Base-by-base conservation (phyloP, 2,888 invertebrate genomes). In the Drosophila meridiana region DNA sequence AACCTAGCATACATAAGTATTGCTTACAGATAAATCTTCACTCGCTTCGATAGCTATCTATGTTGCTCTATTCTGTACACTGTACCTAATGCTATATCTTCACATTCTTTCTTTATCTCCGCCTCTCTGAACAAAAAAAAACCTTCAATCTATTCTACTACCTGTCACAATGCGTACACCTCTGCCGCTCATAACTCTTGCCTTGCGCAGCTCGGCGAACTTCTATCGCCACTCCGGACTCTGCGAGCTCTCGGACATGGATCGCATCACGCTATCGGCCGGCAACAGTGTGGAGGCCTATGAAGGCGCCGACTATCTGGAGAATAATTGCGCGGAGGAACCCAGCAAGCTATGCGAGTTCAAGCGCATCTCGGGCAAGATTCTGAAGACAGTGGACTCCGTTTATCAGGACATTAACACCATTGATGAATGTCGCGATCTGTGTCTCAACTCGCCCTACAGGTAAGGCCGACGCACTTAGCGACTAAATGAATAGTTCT, bases 341-440 rank as follows among this genome's bases (percentile, higher is more conserved):
- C 98, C 98, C n/a, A 97, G 97, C 57, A 98, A 97, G 93, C 94
- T 98, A 76, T 98, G 98, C 94, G 98, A 98, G 93, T 98, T 98
- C 94, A 97, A 98, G 93, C 97, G 97, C 92, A 95, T 97, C 92
- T 95, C 95, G 48, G 98, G 98, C 14, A 96, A 97, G 89, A 98
- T 98, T 85, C 94, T 98, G 79, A 98, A 98, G 94, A 98, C 98
- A 0, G 98, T 98, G 56, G 98, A 98, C 92, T 97, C 98, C 3
- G 98, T 98, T 32, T 97, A 97, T 92, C 97, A 97, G 94, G 97
- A 98, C 90, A 96, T 98, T 57, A 96, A 96, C 79, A 96, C 96
- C 30, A 94, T 97, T 70, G 97, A 98, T 88, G 98, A 97, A 93
- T 98, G 98, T 93, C 95, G 97, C 70, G 97, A 98, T 91, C 94